Conservation (phyloP, 2,888 invertebrate genomes). For the Cartodere bifasciata region DNA sequence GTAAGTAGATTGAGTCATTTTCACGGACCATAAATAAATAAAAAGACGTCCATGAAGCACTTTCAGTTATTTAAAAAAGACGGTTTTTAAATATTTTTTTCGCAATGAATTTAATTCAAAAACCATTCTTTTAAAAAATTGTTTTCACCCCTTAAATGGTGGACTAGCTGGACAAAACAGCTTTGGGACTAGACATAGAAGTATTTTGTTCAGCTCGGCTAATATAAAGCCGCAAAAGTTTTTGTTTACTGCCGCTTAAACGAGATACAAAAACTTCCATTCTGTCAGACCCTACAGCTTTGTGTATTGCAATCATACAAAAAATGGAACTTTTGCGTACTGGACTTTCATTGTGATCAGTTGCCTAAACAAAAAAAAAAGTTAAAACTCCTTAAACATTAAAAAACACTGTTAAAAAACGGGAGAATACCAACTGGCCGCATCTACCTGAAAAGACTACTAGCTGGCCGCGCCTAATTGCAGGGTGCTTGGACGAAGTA, state of each 20-base stretch:
- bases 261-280: conserved; percentile 69
- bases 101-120: too few species aligned
- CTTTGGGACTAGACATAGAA: conserved; percentile 35
- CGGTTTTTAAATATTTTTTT: too few species aligned
- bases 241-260: conserved; percentile 81
- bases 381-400: conserved; percentile 5
- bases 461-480: too few species aligned
- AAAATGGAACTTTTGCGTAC: conserved; percentile 95
- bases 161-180: conserved; percentile 20
- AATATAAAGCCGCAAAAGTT: conserved; percentile 70
- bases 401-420: not conserved
- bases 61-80: too few species aligned
- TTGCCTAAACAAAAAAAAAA: conserved; percentile 47
- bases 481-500: too few species aligned
- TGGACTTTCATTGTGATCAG: conserved; percentile 82
- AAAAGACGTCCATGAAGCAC: too few species aligned
- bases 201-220: conserved; percentile 43
- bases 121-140: too few species aligned
- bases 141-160: too few species aligned
- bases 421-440: too few species aligned
- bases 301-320: conserved; percentile 91
- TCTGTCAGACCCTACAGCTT: conserved; percentile 75
- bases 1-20: too few species aligned
- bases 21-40: too few species aligned
- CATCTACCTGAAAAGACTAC: too few species aligned